Evolutionary conservation across 2,113 vertebrate genomes (phyloP).

Genomic region (Pygathrix nemaeus): DNA sequence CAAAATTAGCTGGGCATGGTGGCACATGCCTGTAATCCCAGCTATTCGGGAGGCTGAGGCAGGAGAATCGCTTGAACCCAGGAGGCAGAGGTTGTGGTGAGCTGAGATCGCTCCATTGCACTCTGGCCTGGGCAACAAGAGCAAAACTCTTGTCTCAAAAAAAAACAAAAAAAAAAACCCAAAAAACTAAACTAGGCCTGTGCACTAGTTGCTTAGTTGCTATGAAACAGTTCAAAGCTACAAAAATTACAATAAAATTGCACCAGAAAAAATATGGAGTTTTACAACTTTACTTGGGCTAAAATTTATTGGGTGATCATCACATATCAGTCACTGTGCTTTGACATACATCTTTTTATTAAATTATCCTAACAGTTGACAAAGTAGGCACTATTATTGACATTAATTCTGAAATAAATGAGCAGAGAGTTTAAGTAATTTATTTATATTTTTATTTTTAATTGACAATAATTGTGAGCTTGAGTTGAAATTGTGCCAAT

Average conservation of each 20-base stretch:
- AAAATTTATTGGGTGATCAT: constrained; percentile 2
- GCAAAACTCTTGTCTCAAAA: too few relatives aligned
- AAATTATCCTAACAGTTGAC: background rate
- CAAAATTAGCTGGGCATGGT: too few relatives aligned
- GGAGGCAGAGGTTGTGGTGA: too few relatives aligned
- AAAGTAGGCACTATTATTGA: background rate
- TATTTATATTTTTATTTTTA: background rate
- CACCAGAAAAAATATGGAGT: background rate
- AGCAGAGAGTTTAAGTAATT: background rate
- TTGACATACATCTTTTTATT: background rate
- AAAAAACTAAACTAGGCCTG: background rate
- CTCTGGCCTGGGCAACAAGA: too few relatives aligned
- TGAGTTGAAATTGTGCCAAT: background rate
- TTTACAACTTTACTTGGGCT: background rate
- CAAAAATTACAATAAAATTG: constrained; percentile 33
- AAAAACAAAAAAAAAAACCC: too few relatives aligned
- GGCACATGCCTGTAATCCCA: too few relatives aligned
- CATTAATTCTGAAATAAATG: background rate
- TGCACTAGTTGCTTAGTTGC: background rate
- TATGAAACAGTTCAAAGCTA: constrained; percentile 8
- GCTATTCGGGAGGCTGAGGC: too few relatives aligned
- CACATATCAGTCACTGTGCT: background rate
- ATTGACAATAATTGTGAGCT: background rate
- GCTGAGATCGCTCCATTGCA: too few relatives aligned
- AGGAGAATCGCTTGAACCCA: too few relatives aligned